These are phyloP conservation scores for Aethes cnicana DNA, from an alignment of 2,888 invertebrate genomes.

Conservation along the genomic window DNA sequence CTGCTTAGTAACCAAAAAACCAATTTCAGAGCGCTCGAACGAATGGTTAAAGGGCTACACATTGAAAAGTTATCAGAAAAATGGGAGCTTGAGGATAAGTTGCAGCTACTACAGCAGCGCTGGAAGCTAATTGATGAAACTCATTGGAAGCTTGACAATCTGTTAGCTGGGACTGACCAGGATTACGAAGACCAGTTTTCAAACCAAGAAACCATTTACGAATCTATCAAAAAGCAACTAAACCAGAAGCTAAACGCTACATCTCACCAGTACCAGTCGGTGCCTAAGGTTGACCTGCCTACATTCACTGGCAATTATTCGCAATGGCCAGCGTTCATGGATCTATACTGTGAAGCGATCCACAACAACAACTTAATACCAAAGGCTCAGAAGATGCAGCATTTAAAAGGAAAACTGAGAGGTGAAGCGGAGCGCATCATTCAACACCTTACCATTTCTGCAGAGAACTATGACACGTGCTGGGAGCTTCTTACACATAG, in stretches of 20 bases:
- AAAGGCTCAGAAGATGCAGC: slow-evolving; percentile 21
- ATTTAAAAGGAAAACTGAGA: slow-evolving; percentile 31
- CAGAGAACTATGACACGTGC: slow-evolving; percentile 33
- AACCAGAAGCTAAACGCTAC: background rate
- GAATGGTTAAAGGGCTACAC: slow-evolving; percentile 2
- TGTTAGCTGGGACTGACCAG: slow-evolving; percentile 4
- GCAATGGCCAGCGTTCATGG: slow-evolving; percentile 19
- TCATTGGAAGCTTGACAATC: slow-evolving; percentile 19
- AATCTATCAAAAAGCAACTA: background rate
- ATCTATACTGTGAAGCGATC: slow-evolving; percentile 14
- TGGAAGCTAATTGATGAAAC: slow-evolving; percentile 22
- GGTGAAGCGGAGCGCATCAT: slow-evolving; percentile 33
- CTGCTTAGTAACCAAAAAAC: slow-evolving; percentile 17
- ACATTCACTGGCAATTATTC: slow-evolving; percentile 5
- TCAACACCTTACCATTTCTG: slow-evolving; percentile 31
- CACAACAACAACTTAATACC: slow-evolving; percentile 14
- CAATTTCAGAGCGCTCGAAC: slow-evolving; percentile 25
- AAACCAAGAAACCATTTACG: background rate
- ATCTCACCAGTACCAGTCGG: background rate
- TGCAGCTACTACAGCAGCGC: slow-evolving; percentile 3
- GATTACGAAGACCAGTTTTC: slow-evolving; percentile 1
- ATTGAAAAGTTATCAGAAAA: slow-evolving; percentile 11
- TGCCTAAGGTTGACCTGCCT: slow-evolving; percentile 17
- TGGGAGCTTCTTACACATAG: slow-evolving; percentile 32
- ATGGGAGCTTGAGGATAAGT: slow-evolving; percentile 25